Percentiles rank a stretch among this genome's conserved stretches.
Conservation (phyloP, 1,140 invertebrate genomes). For the Drosophila rufa region DNA sequence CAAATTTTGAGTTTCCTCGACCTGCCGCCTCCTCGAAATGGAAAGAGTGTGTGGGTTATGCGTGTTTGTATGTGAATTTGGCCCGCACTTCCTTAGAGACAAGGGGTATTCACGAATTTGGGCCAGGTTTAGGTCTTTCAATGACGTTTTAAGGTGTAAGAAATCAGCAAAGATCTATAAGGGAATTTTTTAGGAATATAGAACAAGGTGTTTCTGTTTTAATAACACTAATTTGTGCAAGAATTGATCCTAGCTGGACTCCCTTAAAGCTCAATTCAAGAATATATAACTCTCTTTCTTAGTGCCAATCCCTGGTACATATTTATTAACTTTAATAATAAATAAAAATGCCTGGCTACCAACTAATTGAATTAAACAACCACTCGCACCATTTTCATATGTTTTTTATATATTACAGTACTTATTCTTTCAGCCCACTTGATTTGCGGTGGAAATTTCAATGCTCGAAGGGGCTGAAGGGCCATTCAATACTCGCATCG, state of each 20-base stretch:
- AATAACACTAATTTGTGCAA: too few relatives aligned
- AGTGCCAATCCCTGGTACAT: too few relatives aligned
- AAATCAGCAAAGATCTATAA: too few relatives aligned
- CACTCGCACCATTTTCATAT: neutral
- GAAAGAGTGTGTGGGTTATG: neutral
- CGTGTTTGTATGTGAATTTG: slow-evolving; percentile 2
- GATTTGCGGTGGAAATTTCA: slow-evolving; percentile 14
- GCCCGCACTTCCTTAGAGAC: neutral
- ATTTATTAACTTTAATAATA: too few relatives aligned
- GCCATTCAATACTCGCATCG: neutral
- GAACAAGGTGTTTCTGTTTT: too few relatives aligned
- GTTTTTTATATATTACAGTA: neutral
- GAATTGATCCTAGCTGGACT: too few relatives aligned
- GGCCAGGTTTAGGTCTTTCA: too few relatives aligned
- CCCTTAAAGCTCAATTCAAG: too few relatives aligned
- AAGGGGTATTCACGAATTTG: neutral
- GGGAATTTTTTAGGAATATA: too few relatives aligned
- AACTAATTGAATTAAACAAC: slow-evolving; percentile 5
- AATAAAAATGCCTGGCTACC: neutral
- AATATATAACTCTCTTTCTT: too few relatives aligned
- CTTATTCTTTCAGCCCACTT: neutral
- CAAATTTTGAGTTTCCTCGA: neutral
- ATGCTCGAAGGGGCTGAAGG: neutral
- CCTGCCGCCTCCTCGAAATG: neutral
- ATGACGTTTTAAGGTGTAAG: too few relatives aligned